Evolutionary conservation across 53 echinoderm and acorn worm species (phyloP).

Genomic region (Holothuria leucospilota): DNA sequence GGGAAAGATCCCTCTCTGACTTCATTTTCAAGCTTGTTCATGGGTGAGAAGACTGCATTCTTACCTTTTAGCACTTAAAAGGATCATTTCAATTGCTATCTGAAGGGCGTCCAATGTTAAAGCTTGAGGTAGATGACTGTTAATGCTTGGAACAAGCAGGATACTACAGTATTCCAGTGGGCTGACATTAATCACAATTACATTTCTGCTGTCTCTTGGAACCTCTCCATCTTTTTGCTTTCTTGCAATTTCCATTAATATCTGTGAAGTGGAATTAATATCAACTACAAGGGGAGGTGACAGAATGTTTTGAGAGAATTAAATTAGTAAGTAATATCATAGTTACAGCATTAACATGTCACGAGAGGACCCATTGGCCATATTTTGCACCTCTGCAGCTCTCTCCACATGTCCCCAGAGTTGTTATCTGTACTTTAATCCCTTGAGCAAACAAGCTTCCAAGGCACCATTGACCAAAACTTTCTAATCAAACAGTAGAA

Average conservation of each 20-base stretch:
- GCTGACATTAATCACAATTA: conserved; percentile 92
- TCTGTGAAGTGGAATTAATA: background rate
- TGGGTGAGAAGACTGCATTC: background rate
- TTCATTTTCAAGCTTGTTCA: background rate
- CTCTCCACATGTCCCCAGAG: too few species aligned
- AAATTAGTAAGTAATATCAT: too few species aligned
- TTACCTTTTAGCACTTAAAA: conserved; percentile 76
- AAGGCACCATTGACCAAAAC: too few species aligned
- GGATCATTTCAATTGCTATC: conserved; percentile 73
- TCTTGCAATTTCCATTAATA: conserved; percentile 11
- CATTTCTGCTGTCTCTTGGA: conserved; percentile 42
- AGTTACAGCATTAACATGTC: too few species aligned
- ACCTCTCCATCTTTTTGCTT: background rate
- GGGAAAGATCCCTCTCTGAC: too few species aligned
- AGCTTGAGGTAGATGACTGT: conserved; percentile 46
- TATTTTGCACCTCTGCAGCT: too few species aligned
- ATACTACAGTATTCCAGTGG: conserved; percentile 92
- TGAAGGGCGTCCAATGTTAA: conserved; percentile 66
- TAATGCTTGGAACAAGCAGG: conserved; percentile 76
- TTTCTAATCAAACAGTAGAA: too few species aligned
- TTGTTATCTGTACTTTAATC: too few species aligned
- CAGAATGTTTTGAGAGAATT: too few species aligned
- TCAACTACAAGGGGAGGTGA: too few species aligned
- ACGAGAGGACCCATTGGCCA: too few species aligned
- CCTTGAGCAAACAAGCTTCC: too few species aligned